Base-by-base conservation (phyloP, 2,797 vertebrate species). In the Enteromius viviparus region DNA sequence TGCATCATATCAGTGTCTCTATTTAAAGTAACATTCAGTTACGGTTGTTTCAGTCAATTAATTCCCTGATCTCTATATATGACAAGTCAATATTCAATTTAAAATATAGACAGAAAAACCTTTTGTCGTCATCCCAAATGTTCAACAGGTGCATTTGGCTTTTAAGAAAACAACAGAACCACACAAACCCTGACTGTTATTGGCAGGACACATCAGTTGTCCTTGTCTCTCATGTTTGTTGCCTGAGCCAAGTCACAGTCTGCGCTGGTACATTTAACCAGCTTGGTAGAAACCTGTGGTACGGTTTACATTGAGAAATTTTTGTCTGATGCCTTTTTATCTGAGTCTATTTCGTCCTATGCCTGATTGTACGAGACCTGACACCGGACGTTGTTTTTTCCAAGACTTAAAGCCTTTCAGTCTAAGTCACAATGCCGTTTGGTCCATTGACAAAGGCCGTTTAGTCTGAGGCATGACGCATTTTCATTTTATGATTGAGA, bases 261-360 rank as follows among this genome's bases (percentile, higher is more conserved):
- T 69, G 74, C 51, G 65, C 64, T 76, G 65, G 12, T n/a, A 76
- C 53, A 81, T 77, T 85, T 85, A 70, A 70, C 62, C 32, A 69
- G 71, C 64, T 64, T 70, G 15, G 34, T 37, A 76, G 21, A 70
- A 15, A 23, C 70, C 37, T 21, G 62, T 42, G 9, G 40, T 42
- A 42, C 8, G 6, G 37, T 37, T 6, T 37, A 37, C 37, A 37
- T 37, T 34, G 34, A 34, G 34, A 34, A 34, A 4, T 34, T 34
- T 34, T 34, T 34, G 34, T 34, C 34, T 34, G 34, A 34, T 34
- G 34, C 34, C 34, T 34, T 34, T 34, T 34, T 4, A 34, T 34
- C 4, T 34, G 34, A 34, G 34, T 34, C 34, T 3, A 34, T 34
- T 34, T 37, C 37, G 37, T 6, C 37, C 37, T 37, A 37, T 37